phyloP scores from a whole-genome alignment of 2,888 invertebrate species.

The Ophion ellenae region DNA sequence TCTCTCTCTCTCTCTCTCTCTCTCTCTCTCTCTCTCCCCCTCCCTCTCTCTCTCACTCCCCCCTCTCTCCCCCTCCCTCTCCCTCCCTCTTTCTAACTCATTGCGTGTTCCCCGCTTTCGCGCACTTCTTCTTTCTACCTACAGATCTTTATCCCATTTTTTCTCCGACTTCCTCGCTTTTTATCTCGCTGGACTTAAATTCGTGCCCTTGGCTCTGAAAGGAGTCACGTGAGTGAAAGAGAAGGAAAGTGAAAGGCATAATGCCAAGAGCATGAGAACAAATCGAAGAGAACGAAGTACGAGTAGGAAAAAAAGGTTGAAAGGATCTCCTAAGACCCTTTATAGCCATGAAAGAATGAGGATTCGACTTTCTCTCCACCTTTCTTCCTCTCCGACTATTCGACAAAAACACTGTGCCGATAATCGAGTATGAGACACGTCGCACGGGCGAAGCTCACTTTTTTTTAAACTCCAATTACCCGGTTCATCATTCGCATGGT shows the following conservation, averaged over 20 bases:
- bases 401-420: neutral
- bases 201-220: slow-evolving; percentile 29
- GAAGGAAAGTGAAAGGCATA: slow-evolving; percentile 49
- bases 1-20: slow-evolving; percentile 46
- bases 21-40: slow-evolving; percentile 46
- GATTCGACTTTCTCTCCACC: slow-evolving; percentile 32
- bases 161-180: slow-evolving; percentile 40
- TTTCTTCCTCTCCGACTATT: slow-evolving; percentile 9
- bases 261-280: slow-evolving; percentile 39
- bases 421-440: slow-evolving; percentile 4
- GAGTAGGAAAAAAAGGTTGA: slow-evolving; percentile 11
- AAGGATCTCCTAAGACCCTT: slow-evolving; percentile 39
- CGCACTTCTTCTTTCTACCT: slow-evolving; percentile 12
- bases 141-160: slow-evolving; percentile 41
- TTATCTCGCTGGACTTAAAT: slow-evolving; percentile 28
- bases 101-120: neutral
- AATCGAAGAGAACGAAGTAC: slow-evolving; percentile 17
- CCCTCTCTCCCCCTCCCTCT: too few species aligned
- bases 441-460: neutral
- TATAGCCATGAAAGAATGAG: slow-evolving; percentile 28
- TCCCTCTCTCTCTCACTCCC: slow-evolving; percentile 51
- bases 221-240: slow-evolving; percentile 34
- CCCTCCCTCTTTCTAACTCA: neutral
- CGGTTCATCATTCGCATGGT: too few species aligned
- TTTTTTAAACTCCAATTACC: neutral